Evolutionary conservation across 92 coral and sea anemone species (phyloP), one percentile per base, ranked within the genome.

Genomic region (Montipora capitata): DNA sequence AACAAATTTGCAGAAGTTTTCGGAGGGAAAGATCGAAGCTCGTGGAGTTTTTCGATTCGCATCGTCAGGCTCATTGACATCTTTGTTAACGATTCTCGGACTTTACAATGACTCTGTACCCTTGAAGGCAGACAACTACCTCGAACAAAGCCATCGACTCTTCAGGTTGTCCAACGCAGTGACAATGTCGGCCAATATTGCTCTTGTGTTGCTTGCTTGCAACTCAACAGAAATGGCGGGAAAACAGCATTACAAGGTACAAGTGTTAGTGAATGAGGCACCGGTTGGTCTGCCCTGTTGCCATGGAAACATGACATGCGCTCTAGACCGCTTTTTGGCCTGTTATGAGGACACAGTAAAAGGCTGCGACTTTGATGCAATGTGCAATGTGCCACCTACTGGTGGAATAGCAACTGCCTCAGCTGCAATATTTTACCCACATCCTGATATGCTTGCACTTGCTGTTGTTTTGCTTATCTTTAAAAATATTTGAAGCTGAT

Each of bases 101-200:
- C 56, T 91, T 49, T 92, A 63, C 70, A 85, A 85, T 45, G 95
- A 92, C 48, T 14, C 90, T 5, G 48, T 42, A 3, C 81, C 90
- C 0, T 78, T 94, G 17, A 72, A 76, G 4, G 94, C 95, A 14
- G 86, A 72, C 72, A 88, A 92, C 61, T 94, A 68, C 72, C 56
- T 58, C 41, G 76, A 76, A 70, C 79, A 72, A 63, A 52, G 51
- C 49, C 65, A 65, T 65, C 92, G 96, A 77, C 68, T 56, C 35
- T 89, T 94, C 44, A 59, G 66, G 78, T 35, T 57, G 41, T 78
- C 93, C 5, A 56, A 72, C 11, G 73, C 70, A n/a, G 74, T 72
- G n/a, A 93, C 95, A 27, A 88, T 88, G 95, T 88, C 95, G 5
- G 95, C 93, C 64, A 94, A 94, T 39, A 35, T 92, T 42, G 96